Evolutionary conservation across 2,113 vertebrate genomes (phyloP), one percentile per base, ranked within the genome.

Genomic region (Aplodontia rufa): DNA sequence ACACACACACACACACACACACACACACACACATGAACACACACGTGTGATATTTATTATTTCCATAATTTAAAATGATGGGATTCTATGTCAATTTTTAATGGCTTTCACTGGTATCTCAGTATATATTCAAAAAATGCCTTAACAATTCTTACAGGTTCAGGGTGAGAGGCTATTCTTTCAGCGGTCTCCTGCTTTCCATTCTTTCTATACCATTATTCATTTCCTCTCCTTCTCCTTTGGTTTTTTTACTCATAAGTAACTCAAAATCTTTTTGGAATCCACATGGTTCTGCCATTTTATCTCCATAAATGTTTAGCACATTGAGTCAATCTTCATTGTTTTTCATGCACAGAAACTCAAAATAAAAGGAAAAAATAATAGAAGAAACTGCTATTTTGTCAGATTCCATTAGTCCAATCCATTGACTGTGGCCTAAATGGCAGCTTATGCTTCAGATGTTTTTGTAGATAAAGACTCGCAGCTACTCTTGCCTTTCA

Each of bases 151-250:
- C 35, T 93, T 92, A 53, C 6, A 13, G n/a, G n/a, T n/a, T n/a
- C n/a, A 45, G 8, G 26, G 26, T 45, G 14, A 68, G 51, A 37
- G 42, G 58, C 32, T 75, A 3, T 28, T 84, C 69, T 92, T 72
- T 58, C 68, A 88, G 20, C 49, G 51, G 7, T 42, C 81, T 82
- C 68, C 92, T 85, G 75, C 64, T 37, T 69, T 37, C 58, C 40
- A 53, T 88, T 96, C 51, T 71, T 92, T 91, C 58, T 91, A 20
- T 22, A 40, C 47, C 35, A 28, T 88, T 88, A 91, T 78, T 96
- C 97, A 98, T 87, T 97, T 97, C 96, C 97, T 94, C 35, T 51
- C 5, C 58, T 53, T n/a, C n/a, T n/a, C n/a, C n/a, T n/a, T n/a
- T 62, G 51, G 30, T 94, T 72, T 95, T 97, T 96, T 95, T 72